Percentiles rank a stretch among this genome's conserved stretches.
Conservation (phyloP, 2,797 vertebrate genomes). For the Gorsachius magnificus region DNA sequence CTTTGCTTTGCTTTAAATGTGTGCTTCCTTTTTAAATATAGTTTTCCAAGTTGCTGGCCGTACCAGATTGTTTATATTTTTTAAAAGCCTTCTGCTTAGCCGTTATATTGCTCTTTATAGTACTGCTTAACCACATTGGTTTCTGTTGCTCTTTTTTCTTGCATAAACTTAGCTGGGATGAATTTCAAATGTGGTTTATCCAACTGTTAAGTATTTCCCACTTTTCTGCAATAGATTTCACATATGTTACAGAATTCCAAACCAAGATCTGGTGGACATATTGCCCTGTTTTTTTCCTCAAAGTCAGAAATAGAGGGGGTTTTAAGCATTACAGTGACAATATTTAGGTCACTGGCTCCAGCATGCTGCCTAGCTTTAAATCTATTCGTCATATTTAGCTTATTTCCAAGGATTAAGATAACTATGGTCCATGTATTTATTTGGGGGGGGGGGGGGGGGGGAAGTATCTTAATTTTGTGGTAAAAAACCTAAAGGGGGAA, state of each 20-base stretch:
- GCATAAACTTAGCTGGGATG: constrained; percentile 77
- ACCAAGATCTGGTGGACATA: constrained; percentile 73
- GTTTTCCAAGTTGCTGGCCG: constrained; percentile 71
- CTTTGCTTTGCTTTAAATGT: constrained; percentile 70
- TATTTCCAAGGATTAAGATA: constrained; percentile 26
- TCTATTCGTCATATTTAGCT: constrained; percentile 21
- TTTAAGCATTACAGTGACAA: constrained; percentile 11
- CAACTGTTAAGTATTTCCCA: constrained; percentile 80
- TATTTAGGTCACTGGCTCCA: constrained; percentile 50
- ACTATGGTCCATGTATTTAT: not conserved
- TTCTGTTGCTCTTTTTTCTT: constrained; percentile 78
- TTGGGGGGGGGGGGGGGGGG: too few relatives aligned
- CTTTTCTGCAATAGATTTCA: constrained; percentile 77
- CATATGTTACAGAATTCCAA: constrained; percentile 78
- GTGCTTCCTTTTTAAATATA: constrained; percentile 76
- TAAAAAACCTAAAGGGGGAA: not conserved
- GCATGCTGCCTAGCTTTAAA: not conserved
- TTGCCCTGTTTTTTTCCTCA: constrained; percentile 52
- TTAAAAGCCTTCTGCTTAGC: constrained; percentile 78
- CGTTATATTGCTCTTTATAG: constrained; percentile 70
- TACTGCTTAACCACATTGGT: constrained; percentile 71
- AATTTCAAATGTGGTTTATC: constrained; percentile 82
- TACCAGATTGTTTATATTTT: constrained; percentile 80
- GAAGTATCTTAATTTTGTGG: not conserved
- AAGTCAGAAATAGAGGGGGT: constrained; percentile 47